phyloP scores from a whole-genome alignment of 2,113 vertebrate species.

The Bolborhynchus lineola region DNA sequence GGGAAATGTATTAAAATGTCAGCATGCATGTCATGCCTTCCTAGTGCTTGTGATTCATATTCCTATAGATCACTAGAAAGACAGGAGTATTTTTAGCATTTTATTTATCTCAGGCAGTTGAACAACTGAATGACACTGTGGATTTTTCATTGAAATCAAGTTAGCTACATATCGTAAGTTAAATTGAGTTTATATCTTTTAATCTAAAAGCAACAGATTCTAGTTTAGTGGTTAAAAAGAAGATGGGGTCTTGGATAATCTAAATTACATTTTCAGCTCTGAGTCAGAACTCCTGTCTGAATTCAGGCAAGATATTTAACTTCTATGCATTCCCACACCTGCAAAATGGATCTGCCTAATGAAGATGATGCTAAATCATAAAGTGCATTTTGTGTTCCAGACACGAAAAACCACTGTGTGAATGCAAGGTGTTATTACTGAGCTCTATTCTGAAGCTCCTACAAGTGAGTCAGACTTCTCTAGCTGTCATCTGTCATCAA shows the following conservation, averaged over 20 bases:
- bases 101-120: background rate
- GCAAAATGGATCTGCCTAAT: background rate
- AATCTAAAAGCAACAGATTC: background rate
- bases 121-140: background rate
- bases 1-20: constrained; percentile 18
- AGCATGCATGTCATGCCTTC: background rate
- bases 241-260: background rate
- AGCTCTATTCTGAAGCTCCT: background rate
- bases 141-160: background rate
- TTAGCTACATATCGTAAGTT: background rate
- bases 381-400: background rate
- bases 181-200: background rate
- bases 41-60: background rate
- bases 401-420: background rate
- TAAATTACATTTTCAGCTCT: background rate
- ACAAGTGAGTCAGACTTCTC: background rate
- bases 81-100: background rate
- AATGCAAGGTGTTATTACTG: background rate
- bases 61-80: background rate
- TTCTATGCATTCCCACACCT: background rate
- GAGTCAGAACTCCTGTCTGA: background rate
- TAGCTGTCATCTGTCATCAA: background rate
- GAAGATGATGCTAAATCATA: background rate
- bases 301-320: background rate
- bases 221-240: background rate